Base-by-base conservation (phyloP, 2,888 invertebrate genomes). In the Dioctria linearis region DNA sequence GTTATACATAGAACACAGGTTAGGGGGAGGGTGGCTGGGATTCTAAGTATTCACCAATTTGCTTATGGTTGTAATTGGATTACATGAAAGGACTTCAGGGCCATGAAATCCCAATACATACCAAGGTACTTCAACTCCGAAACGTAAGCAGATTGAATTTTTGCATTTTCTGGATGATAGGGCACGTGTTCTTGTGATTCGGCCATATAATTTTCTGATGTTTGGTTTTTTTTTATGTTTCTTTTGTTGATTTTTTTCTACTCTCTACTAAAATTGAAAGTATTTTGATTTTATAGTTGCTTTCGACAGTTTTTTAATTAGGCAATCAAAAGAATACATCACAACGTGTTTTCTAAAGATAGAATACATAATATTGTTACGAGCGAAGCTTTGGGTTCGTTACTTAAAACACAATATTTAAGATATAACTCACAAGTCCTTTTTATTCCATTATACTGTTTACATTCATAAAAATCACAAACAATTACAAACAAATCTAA, bases 11-110 rank as follows among this genome's bases (percentile, higher is more conserved):
- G 51, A 4, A 51, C 51, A 51, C 3, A 51, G 25, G 25, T 1
- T 25, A 25, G 25, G 25, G 25, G 25, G 25, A 25, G 25, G 25
- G 25, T 25, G 25, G n/a, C 3, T 51, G 8, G 9, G 51, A 51
- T 51, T 63, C 9, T 37, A 63, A 39, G 8, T 9, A 63, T 63
- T 63, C 63, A 63, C 39, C 63, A 39, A 63, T 63, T 63, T 63
- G 63, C 13, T 63, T 63, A 63, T 11, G 40, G 63, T 5, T 11
- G 40, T 63, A 63, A 63, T 63, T 63, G 37, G 63, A 63, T 63
- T 63, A 63, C 25, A 63, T 40, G 40, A 63, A 63, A 39, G 63
- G 63, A 40, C 63, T 40, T 37, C 40, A 11, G 54, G 54, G 11
- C 63, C 5, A 63, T 40, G 63, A 63, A 6, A 39, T 40, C 37